Percentiles rank a stretch among this genome's conserved stretches.
These are phyloP conservation scores for Eulithis prunata DNA, from an alignment of 2,888 invertebrate species.

Conservation along the genomic window DNA sequence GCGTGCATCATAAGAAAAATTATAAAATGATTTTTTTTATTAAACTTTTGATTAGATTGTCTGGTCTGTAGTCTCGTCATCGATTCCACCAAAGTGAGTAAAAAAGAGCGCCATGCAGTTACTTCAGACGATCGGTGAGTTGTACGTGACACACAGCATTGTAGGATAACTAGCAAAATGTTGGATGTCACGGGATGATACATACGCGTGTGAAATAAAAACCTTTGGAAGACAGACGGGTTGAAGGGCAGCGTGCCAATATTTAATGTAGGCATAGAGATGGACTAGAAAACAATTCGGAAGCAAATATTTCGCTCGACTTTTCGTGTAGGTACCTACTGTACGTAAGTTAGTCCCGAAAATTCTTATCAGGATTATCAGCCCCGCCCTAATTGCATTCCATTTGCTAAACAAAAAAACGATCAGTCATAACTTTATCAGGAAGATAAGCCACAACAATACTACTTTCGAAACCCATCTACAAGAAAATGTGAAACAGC, in stretches of 20 bases:
- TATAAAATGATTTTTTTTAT: no score
- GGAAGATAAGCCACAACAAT: slow-evolving; percentile 17
- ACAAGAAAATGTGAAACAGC: no score
- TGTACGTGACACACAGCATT: neutral
- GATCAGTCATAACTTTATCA: slow-evolving; percentile 31
- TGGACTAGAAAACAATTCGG: no score
- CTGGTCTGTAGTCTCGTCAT: neutral
- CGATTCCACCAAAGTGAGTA: neutral
- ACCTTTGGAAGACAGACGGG: no score
- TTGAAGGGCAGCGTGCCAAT: no score
- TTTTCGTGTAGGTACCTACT: neutral
- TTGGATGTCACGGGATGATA: neutral
- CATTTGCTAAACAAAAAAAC: slow-evolving; percentile 23
- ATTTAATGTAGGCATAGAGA: no score
- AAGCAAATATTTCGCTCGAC: neutral
- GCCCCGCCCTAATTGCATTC: slow-evolving; percentile 52
- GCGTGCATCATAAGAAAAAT: no score
- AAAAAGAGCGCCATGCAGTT: slow-evolving; percentile 2
- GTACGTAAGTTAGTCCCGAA: neutral
- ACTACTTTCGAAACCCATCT: no score
- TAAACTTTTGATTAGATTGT: no score
- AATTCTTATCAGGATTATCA: slow-evolving; percentile 26
- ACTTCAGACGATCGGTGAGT: neutral
- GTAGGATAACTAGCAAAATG: neutral
- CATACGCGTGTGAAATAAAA: no score